Percentiles rank a stretch among this genome's conserved stretches.
Evolutionary conservation across 2,888 invertebrate genomes (phyloP).

Genomic region (Zhuqinia jingwanae): DNA sequence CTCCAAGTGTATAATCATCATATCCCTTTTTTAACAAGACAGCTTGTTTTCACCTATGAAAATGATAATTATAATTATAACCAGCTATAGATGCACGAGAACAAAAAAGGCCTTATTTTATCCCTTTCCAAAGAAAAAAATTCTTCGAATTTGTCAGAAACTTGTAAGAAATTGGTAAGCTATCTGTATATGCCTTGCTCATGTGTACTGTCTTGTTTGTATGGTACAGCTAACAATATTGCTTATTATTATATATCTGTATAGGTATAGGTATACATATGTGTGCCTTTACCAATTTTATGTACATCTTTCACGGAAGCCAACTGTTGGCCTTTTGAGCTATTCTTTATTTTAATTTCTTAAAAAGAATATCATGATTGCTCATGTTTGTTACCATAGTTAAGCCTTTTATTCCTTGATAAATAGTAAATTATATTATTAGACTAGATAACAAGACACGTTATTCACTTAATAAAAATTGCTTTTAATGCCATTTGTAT

Average conservation of each 20-base stretch:
- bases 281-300: background rate
- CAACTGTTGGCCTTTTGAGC: conserved; percentile 57
- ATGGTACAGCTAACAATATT: too few relatives aligned
- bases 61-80: too few relatives aligned
- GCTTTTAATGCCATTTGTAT: background rate
- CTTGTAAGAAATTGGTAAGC: too few relatives aligned
- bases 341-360: background rate
- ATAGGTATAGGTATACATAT: too few relatives aligned
- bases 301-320: conserved; percentile 40
- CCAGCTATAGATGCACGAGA: too few relatives aligned
- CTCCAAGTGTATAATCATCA: conserved; percentile 63
- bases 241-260: too few relatives aligned
- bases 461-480: conserved; percentile 14
- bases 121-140: background rate
- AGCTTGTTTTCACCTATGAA: conserved; percentile 54
- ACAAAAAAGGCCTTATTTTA: conserved; percentile 3
- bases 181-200: too few relatives aligned
- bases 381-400: conserved; percentile 59
- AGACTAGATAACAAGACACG: background rate
- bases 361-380: conserved; percentile 63
- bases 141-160: conserved; percentile 23
- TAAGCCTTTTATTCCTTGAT: background rate
- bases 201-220: background rate
- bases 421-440: conserved; percentile 1
- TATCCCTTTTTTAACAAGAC: conserved; percentile 67